phyloP scores from a whole-genome alignment of 2,888 invertebrate genomes.

The Blera fallax region DNA sequence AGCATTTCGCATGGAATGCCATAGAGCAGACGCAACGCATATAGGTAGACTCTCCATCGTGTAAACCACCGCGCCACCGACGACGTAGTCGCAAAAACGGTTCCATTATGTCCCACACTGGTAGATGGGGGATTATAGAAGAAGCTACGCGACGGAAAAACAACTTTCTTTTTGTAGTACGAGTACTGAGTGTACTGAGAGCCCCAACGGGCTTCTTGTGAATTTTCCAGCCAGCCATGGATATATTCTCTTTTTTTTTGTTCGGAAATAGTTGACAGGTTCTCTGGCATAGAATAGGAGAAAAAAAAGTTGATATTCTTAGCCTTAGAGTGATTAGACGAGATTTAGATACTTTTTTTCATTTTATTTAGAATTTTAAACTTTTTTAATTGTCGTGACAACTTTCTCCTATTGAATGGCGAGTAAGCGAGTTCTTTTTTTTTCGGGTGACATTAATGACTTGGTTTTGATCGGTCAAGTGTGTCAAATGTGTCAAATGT shows the following conservation, averaged over 20 bases:
- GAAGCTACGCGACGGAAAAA: constrained; percentile 30
- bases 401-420: constrained; percentile 65
- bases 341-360: constrained; percentile 43
- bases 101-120: constrained; percentile 52
- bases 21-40: not conserved
- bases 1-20: constrained; percentile 12
- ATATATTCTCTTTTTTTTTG: not conserved
- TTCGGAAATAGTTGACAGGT: constrained; percentile 50
- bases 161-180: constrained; percentile 65
- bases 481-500: constrained; percentile 58
- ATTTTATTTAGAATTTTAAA: constrained; percentile 10
- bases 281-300: constrained; percentile 24
- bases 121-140: constrained; percentile 22
- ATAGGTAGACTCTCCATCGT: too few species aligned
- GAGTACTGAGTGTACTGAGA: not conserved
- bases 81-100: constrained; percentile 43
- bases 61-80: not conserved
- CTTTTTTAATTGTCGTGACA: constrained; percentile 59
- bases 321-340: constrained; percentile 63
- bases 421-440: not conserved
- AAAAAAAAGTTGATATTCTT: constrained; percentile 47
- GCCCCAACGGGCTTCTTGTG: constrained; percentile 37
- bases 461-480: constrained; percentile 48
- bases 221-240: constrained; percentile 19
- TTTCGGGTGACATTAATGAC: constrained; percentile 54